Evolutionary conservation across 2,888 invertebrate genomes (phyloP).

Genomic region (Melinaea marsaeus): DNA sequence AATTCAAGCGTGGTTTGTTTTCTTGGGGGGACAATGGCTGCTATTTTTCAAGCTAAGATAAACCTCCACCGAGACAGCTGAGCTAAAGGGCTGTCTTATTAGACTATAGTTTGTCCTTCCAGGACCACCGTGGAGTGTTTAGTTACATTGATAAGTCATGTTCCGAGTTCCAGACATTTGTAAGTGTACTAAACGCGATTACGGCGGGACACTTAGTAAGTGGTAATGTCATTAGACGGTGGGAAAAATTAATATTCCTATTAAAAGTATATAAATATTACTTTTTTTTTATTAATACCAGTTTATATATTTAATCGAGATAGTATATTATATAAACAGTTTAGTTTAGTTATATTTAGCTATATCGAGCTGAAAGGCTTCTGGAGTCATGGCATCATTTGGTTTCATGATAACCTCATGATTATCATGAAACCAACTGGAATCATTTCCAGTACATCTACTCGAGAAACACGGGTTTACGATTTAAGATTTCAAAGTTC

Average conservation of each 20-base stretch:
- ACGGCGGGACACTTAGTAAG: slow-evolving; percentile 35
- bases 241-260: slow-evolving; percentile 20
- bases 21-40: slow-evolving; percentile 55
- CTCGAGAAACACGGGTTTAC: no score
- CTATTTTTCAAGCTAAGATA: slow-evolving; percentile 70
- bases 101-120: slow-evolving; percentile 54
- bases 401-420: no score
- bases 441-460: no score
- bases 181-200: slow-evolving; percentile 60
- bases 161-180: slow-evolving; percentile 54
- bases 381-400: no score
- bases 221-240: slow-evolving; percentile 28
- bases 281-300: no score
- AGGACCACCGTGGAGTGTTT: slow-evolving; percentile 66
- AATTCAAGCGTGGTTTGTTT: slow-evolving; percentile 20
- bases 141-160: slow-evolving; percentile 61
- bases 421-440: no score
- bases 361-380: no score
- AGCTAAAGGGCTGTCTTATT: slow-evolving; percentile 69
- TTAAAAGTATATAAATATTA: slow-evolving; percentile 18
- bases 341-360: no score
- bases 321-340: no score
- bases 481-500: no score
- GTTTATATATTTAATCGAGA: no score
- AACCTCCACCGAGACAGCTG: slow-evolving; percentile 59